Conservation (phyloP, 2,888 invertebrate species). For the Nephrotoma flavescens region DNA sequence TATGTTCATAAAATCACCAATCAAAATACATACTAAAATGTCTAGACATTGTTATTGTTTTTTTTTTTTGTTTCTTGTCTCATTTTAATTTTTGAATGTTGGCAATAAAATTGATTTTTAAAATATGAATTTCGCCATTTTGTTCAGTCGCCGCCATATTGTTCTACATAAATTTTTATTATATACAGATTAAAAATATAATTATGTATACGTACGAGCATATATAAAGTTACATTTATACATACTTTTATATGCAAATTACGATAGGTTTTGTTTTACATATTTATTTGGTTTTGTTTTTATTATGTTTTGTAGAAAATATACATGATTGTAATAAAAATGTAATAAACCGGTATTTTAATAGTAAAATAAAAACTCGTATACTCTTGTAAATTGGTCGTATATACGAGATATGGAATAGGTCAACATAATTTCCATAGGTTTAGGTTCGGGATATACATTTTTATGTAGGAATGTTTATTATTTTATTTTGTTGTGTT, state of each 20-base stretch:
- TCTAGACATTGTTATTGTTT: neutral
- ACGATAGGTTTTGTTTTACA: neutral
- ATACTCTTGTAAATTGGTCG: neutral
- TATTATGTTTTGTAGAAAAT: neutral
- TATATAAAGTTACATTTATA: neutral
- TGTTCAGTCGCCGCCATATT: neutral
- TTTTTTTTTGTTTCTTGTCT: neutral
- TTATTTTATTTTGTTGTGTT: too few species aligned
- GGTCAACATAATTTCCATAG: neutral
- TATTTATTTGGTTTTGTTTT: neutral
- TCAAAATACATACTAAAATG: neutral
- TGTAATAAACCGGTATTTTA: neutral
- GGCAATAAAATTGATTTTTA: neutral
- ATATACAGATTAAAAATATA: neutral
- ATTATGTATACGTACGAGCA: too few species aligned
- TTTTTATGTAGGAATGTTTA: neutral
- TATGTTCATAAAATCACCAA: neutral
- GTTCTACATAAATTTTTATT: neutral
- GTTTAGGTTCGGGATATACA: neutral
- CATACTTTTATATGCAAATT: neutral
- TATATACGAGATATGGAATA: neutral
- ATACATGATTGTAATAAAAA: neutral
- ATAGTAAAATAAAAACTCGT: neutral
- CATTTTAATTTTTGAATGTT: neutral
- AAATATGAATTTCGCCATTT: neutral